A percentile compares a stretch with the other conserved stretches of the same genome.
Conservation (phyloP, 2,113 vertebrate species). For the Taurulus bubalis region DNA sequence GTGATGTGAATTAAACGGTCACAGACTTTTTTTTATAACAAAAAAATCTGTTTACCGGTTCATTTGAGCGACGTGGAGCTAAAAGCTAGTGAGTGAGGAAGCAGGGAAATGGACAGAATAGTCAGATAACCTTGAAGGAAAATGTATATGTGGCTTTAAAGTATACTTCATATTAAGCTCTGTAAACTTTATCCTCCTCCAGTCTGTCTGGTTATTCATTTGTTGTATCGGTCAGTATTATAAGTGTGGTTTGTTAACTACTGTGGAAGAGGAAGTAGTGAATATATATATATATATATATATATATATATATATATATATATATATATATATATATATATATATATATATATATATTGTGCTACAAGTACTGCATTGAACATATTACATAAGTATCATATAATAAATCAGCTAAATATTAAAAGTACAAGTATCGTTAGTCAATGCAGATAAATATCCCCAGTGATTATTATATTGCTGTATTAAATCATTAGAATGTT, state of each 20-base stretch:
- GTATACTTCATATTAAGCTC: background rate
- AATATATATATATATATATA: no score
- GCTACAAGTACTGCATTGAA: background rate
- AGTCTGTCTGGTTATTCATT: accelerated
- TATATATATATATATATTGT: no score
- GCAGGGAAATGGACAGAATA: background rate
- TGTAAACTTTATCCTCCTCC: background rate
- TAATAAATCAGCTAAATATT: background rate
- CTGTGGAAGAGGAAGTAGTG: background rate
- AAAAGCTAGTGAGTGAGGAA: slow-evolving; percentile 17
- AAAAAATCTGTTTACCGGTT: background rate
- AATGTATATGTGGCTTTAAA: background rate
- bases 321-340: no score
- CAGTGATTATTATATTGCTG: background rate
- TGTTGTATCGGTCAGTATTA: background rate
- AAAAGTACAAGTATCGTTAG: background rate
- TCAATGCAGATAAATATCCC: background rate
- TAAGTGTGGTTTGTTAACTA: background rate
- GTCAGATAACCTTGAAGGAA: background rate
- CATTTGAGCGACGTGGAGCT: slow-evolving; percentile 45
- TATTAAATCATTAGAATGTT: background rate
- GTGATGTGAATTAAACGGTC: accelerated
- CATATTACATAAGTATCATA: background rate
- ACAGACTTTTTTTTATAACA: background rate
- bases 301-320: no score